Conservation (phyloP, 1,140 invertebrate genomes). For the Drosophila kepulauana region DNA sequence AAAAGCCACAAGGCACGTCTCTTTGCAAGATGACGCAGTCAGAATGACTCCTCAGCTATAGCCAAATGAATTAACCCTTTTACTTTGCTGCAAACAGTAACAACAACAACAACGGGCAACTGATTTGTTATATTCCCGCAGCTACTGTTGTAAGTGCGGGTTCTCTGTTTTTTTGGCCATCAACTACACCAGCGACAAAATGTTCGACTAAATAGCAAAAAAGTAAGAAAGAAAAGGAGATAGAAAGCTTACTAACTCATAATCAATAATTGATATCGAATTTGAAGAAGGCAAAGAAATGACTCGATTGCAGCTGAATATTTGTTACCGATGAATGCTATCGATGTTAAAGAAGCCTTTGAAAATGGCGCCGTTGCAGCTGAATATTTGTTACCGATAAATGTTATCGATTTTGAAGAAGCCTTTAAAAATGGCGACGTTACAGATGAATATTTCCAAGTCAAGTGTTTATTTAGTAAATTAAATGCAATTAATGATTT, state of each 20-base stretch:
- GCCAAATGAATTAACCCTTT: constrained; percentile 82
- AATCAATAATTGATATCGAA: neutral
- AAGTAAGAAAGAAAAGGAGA: neutral
- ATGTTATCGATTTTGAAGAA: no score
- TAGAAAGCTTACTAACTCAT: neutral
- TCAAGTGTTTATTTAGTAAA: no score
- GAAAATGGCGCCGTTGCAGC: no score
- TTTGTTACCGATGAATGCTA: no score
- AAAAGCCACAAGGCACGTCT: constrained; percentile 67
- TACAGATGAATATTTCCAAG: no score
- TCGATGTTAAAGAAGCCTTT: no score
- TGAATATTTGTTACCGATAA: no score
- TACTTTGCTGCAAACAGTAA: constrained; percentile 64
- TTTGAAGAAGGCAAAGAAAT: no score
- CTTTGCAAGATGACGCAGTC: constrained; percentile 71
- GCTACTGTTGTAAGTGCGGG: constrained; percentile 48
- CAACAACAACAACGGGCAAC: constrained; percentile 50
- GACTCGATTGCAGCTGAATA: no score
- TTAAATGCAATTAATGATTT: no score
- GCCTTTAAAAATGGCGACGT: no score
- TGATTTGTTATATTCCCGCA: constrained; percentile 61
- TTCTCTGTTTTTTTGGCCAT: constrained; percentile 45
- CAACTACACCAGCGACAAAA: constrained; percentile 38
- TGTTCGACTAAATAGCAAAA: constrained; percentile 6
- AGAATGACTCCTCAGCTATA: constrained; percentile 59